A percentile compares a stretch with the other conserved stretches of the same genome.
Evolutionary conservation across 1,140 invertebrate species (phyloP).

Genomic region (Helicoverpa armigera): DNA sequence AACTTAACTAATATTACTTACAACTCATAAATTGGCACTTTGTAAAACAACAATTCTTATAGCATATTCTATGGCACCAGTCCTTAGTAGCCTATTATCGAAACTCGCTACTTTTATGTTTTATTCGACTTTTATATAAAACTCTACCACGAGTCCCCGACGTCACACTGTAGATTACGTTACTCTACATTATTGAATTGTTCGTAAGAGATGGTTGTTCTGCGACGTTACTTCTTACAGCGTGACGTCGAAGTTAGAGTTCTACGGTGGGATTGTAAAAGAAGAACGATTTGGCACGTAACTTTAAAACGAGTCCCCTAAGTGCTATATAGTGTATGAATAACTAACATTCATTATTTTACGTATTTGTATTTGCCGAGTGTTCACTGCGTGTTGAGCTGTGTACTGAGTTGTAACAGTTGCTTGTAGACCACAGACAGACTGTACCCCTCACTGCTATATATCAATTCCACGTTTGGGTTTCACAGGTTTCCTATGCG

Average conservation of each 20-base stretch:
- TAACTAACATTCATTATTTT: constrained; percentile 63
- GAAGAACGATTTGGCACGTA: constrained; percentile 56
- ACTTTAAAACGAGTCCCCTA: constrained; percentile 50
- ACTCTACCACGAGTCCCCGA: neutral
- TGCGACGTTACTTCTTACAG: constrained; percentile 1
- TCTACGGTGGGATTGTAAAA: constrained; percentile 34
- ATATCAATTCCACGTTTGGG: constrained; percentile 37
- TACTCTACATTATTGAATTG: neutral
- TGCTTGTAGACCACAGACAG: neutral
- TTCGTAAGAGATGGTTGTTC: constrained; percentile 4
- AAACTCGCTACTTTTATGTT: constrained; percentile 4
- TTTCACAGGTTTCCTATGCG: constrained; percentile 23
- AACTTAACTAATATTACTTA: constrained; percentile 42
- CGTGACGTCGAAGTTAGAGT: constrained; percentile 17
- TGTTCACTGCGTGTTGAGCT: constrained; percentile 43
- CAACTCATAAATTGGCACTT: constrained; percentile 48
- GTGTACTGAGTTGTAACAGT: constrained; percentile 47
- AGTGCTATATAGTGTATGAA: constrained; percentile 55
- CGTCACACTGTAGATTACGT: constrained; percentile 8
- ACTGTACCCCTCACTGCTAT: constrained; percentile 20
- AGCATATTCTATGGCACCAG: constrained; percentile 9
- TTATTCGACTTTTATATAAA: constrained; percentile 32
- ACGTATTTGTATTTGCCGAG: constrained; percentile 56
- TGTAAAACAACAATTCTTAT: constrained; percentile 43
- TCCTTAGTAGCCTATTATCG: constrained; percentile 19